A percentile compares a stretch with the other conserved stretches of the same genome.
phyloP scores from a whole-genome alignment of 1,140 invertebrate genomes.

The Cephus cinctus region DNA sequence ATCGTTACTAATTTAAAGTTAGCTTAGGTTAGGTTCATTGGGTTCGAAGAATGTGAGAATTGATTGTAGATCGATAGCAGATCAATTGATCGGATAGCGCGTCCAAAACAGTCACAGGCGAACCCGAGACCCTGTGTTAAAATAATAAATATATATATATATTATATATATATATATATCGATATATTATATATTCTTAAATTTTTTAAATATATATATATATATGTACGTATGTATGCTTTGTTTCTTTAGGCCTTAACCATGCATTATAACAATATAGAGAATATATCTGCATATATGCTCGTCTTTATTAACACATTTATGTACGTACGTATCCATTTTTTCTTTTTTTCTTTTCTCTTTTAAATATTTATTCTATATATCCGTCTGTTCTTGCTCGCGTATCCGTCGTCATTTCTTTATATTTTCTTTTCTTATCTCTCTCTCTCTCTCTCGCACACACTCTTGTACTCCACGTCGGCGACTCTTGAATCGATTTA shows the following conservation, averaged over 20 bases:
- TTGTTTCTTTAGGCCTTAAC: conserved; percentile 37
- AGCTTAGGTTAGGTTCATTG: no score
- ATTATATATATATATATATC: conserved; percentile 8
- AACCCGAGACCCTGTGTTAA: no score
- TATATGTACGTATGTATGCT: conserved; percentile 21
- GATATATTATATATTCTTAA: conserved; percentile 32
- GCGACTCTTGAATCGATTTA: no score
- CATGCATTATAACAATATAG: conserved; percentile 21
- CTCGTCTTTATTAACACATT: conserved; percentile 7
- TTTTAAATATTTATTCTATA: no score
- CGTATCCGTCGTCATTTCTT: background rate
- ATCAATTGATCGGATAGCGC: no score
- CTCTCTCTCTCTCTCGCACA: conserved; percentile 1
- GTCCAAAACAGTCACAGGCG: no score
- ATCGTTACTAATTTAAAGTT: no score
- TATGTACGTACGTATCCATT: conserved; percentile 8
- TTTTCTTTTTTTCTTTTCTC: conserved; percentile 4
- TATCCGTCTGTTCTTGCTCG: no score
- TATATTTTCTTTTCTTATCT: conserved; percentile 3
- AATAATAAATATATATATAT: no score
- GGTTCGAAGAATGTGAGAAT: no score
- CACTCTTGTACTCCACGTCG: background rate
- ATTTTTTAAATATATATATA: conserved; percentile 26
- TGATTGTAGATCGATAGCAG: no score
- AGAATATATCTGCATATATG: conserved; percentile 17